Conservation (phyloP, 2,888 invertebrate genomes). For the Polylopha cassiicola region DNA sequence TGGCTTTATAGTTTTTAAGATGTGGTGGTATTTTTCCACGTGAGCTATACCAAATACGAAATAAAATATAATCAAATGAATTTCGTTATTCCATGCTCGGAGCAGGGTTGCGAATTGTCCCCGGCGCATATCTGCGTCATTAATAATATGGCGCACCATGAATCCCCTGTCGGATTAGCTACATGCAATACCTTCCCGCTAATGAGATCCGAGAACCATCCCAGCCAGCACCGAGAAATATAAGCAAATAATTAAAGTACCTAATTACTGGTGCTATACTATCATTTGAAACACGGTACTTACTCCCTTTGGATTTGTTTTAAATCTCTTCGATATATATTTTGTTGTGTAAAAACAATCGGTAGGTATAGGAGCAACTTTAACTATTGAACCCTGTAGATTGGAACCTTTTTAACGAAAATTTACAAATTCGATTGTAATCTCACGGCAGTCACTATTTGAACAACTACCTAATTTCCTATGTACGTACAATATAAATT, state of each 20-base stretch:
- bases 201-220: constrained; percentile 42
- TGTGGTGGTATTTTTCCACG: no score
- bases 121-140: constrained; percentile 31
- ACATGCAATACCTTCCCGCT: constrained; percentile 41
- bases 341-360: no score
- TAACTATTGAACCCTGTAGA: constrained; percentile 29
- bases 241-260: constrained; percentile 2
- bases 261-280: background rate
- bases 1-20: no score
- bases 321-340: no score
- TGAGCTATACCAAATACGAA: no score
- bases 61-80: no score
- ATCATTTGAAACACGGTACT: background rate
- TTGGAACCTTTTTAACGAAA: constrained; percentile 41
- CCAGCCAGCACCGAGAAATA: constrained; percentile 23
- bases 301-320: no score
- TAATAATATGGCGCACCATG: constrained; percentile 40
- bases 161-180: constrained; percentile 32
- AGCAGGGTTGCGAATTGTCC: constrained; percentile 14
- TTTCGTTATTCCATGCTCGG: constrained; percentile 7
- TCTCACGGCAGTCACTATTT: constrained; percentile 59
- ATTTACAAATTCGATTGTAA: constrained; percentile 53
- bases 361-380: background rate
- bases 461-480: constrained; percentile 70
- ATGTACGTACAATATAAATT: constrained; percentile 64